phyloP scores from a whole-genome alignment of 2,888 invertebrate genomes.

The Eutolmus rufibarbis region DNA sequence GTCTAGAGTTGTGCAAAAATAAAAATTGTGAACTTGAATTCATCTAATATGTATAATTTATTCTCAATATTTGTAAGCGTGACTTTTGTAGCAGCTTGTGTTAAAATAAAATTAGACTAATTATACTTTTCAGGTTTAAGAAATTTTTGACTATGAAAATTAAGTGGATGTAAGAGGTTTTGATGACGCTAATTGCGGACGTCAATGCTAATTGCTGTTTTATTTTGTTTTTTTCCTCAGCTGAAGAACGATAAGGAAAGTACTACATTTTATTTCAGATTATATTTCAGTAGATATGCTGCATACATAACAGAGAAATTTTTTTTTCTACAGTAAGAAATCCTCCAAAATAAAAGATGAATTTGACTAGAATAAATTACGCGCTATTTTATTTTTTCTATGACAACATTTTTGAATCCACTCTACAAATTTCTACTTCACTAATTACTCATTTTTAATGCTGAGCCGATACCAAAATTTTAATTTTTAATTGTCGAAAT shows the following conservation, averaged over 20 bases:
- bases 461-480: not conserved
- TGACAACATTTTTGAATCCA: not conserved
- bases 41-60: not conserved
- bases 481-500: not conserved
- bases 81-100: not conserved
- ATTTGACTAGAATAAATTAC: not conserved
- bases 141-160: not conserved
- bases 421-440: not conserved
- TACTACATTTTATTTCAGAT: not conserved
- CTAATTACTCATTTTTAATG: not conserved
- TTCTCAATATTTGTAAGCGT: not conserved
- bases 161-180: not conserved
- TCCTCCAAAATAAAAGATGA: no score
- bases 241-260: not conserved
- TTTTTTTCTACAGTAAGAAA: not conserved
- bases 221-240: not conserved
- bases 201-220: not conserved
- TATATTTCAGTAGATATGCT: not conserved
- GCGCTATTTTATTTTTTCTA: not conserved
- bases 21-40: not conserved
- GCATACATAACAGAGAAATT: no score
- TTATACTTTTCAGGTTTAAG: not conserved
- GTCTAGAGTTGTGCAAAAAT: no score
- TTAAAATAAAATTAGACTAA: not conserved
- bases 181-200: not conserved